phyloP scores from a whole-genome alignment of 2,797 vertebrate genomes.

The Mus spretus region DNA sequence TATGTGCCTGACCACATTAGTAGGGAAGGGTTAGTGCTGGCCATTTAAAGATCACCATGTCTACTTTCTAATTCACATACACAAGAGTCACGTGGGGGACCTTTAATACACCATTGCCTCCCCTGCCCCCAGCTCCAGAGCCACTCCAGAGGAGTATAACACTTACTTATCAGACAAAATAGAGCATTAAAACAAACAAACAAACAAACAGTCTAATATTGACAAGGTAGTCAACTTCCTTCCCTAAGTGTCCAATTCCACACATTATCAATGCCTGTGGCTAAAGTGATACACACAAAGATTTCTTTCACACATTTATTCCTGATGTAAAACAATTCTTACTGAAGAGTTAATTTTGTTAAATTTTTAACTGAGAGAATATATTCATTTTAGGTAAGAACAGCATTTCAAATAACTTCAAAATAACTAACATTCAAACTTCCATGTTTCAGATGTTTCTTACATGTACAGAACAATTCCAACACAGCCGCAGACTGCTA shows the following conservation, averaged over 20 bases:
- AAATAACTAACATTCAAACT: background rate
- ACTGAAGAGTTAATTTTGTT: slow-evolving; percentile 24
- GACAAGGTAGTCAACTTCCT: background rate
- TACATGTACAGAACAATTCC: background rate
- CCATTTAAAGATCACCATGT: background rate
- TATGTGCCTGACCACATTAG: background rate
- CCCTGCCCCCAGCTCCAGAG: background rate
- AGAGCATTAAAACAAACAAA: background rate
- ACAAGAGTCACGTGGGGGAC: background rate
- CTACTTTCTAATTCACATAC: background rate
- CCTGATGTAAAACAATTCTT: slow-evolving; percentile 33
- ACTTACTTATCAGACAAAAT: background rate
- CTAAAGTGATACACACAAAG: background rate
- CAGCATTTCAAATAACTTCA: background rate
- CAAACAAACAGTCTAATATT: background rate
- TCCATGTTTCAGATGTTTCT: background rate
- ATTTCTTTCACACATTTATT: background rate
- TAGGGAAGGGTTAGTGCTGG: background rate
- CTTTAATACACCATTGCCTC: background rate
- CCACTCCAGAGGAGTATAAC: background rate
- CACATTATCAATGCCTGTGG: background rate
- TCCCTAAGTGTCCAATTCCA: background rate
- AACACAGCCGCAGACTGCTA: background rate
- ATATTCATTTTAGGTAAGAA: slow-evolving; percentile 28
- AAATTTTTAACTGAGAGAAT: slow-evolving; percentile 34